Evolutionary conservation across 2,797 vertebrate genomes (phyloP).

Genomic region (Enteromius trimaculatus): DNA sequence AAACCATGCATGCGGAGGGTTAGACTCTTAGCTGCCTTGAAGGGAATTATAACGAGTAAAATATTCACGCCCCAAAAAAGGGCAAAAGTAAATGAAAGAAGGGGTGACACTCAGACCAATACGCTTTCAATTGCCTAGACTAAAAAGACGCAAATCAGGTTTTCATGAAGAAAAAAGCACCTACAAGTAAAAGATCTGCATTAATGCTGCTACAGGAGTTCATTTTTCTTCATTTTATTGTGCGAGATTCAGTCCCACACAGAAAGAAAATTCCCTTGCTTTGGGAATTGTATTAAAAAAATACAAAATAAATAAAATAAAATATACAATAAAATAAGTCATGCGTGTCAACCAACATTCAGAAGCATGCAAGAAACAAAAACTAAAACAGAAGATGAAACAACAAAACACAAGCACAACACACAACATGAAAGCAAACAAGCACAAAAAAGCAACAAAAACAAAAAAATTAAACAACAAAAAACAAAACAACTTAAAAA

Average conservation of each 20-base stretch:
- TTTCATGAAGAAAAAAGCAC: background rate
- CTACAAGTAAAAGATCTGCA: background rate
- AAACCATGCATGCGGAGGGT: slow-evolving; percentile 43
- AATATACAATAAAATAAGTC: background rate
- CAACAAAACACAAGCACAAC: background rate
- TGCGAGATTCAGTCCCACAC: background rate
- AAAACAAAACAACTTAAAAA: background rate
- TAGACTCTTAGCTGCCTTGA: slow-evolving; percentile 38
- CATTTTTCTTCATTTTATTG: background rate
- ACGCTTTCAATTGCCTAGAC: slow-evolving; percentile 14
- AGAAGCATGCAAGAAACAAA: background rate
- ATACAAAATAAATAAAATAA: background rate
- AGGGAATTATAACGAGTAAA: slow-evolving; percentile 40
- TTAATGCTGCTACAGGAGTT: background rate
- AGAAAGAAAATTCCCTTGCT: background rate
- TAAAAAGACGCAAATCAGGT: slow-evolving; percentile 10
- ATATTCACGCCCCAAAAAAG: slow-evolving; percentile 40
- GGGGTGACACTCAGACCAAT: slow-evolving; percentile 8
- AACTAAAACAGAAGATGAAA: background rate
- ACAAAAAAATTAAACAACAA: background rate
- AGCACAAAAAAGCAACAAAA: background rate
- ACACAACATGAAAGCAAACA: background rate
- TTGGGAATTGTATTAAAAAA: background rate
- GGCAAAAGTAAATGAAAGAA: slow-evolving; percentile 21
- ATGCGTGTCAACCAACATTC: background rate